Evolutionary conservation across 2,113 vertebrate genomes (phyloP).

Genomic region (Gavialis gangeticus): DNA sequence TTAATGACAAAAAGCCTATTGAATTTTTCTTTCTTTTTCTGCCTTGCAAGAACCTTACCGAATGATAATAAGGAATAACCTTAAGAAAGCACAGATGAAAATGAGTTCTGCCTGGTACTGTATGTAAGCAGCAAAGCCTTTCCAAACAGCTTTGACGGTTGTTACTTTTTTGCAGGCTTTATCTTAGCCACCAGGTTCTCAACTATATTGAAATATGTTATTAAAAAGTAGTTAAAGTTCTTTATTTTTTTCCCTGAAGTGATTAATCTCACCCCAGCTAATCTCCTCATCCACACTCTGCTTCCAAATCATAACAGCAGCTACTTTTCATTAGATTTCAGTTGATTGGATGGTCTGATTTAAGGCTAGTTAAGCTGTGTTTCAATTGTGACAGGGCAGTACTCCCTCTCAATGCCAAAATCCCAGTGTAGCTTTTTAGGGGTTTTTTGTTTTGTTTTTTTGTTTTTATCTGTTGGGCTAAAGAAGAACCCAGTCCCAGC

Average conservation of each 20-base stretch:
- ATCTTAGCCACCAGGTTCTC: slow-evolving; percentile 59
- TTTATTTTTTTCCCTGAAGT: slow-evolving; percentile 71
- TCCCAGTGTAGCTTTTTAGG: slow-evolving; percentile 46
- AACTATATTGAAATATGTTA: slow-evolving; percentile 64
- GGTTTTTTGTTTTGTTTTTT: background rate
- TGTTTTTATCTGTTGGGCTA: slow-evolving; percentile 21
- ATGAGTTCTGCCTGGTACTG: slow-evolving; percentile 29
- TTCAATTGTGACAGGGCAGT: slow-evolving; percentile 58
- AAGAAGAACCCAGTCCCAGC: slow-evolving; percentile 52
- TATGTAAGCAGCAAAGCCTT: slow-evolving; percentile 50
- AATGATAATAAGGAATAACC: slow-evolving; percentile 30
- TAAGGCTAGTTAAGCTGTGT: slow-evolving; percentile 67
- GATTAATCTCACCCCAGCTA: slow-evolving; percentile 79
- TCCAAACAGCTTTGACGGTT: slow-evolving; percentile 25
- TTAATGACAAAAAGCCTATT: slow-evolving; percentile 39
- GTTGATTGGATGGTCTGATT: slow-evolving; percentile 73
- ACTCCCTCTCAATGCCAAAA: slow-evolving; percentile 64
- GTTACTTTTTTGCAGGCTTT: slow-evolving; percentile 22
- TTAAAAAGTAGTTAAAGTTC: slow-evolving; percentile 82
- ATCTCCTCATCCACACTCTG: slow-evolving; percentile 73
- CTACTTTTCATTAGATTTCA: slow-evolving; percentile 75
- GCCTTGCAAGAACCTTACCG: background rate
- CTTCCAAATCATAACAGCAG: slow-evolving; percentile 75
- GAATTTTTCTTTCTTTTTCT: slow-evolving; percentile 28
- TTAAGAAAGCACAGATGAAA: slow-evolving; percentile 31